Evolutionary conservation across 2,113 vertebrate species (phyloP), one percentile per base, ranked within the genome.

Genomic region (Pipra filicauda): DNA sequence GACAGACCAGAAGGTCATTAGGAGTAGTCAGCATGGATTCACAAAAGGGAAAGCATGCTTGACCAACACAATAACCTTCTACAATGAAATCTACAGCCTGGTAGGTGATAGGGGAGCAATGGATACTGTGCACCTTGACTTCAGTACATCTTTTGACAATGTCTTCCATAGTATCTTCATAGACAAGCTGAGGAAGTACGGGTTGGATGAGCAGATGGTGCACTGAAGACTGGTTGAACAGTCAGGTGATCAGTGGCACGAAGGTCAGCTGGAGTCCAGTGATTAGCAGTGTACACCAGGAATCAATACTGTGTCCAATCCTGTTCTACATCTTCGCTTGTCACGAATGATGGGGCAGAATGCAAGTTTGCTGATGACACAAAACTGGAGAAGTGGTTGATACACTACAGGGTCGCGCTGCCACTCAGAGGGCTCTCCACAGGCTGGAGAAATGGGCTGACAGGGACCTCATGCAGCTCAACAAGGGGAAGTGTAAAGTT

Each of bases 171-270:
- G 71, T 18, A 62, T 21, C 33, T 19, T 24, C 64, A 31, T 1
- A 58, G 37, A 52, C 11, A 72, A 67, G 26, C 10, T 80, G 30
- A 84, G 35, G 11, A 61, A 61, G 13, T 17, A 41, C 13, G 33
- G 33, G 26, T 3, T 79, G 27, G 48, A 72, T 43, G 22, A 9
- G 12, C 9, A 75, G 23, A 43, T 1, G 5, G 19, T 24, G 20
- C 17, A 76, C 30, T 67, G 46, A 66, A 46, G 27, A 52, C 19
- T 46, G 20, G 23, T 15, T 54, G 33, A 65, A 58, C 21, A 80
- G 21, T 18, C 15, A 4, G 5, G 18, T 23, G 51, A 66, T 44
- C 12, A 33, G 46, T 61, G 48, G 15, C 65, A 73, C 0, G 0
- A 85, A 69, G 30, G 12, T 26, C 58, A 59, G 24, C 2, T 64